These are phyloP conservation scores for Anhinga rufa DNA, from an alignment of 2,113 vertebrate species.

Conservation along the genomic window DNA sequence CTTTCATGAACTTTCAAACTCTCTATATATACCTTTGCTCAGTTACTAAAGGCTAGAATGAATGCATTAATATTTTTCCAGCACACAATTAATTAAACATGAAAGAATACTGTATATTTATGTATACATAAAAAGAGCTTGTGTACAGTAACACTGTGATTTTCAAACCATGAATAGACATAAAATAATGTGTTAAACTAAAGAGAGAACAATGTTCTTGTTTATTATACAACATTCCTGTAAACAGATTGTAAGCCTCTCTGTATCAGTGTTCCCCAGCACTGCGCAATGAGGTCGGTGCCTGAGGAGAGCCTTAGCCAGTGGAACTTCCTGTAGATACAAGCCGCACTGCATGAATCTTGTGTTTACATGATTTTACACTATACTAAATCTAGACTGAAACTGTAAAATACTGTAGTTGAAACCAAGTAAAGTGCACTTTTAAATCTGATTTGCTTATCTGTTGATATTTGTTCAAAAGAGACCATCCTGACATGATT, in stretches of 20 bases:
- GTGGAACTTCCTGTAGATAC: neutral
- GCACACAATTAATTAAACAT: neutral
- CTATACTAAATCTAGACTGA: neutral
- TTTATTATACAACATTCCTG: neutral
- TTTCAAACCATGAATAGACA: neutral
- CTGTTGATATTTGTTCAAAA: neutral
- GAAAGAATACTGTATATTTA: neutral
- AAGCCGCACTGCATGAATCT: neutral
- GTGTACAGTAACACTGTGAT: neutral
- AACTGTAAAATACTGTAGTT: neutral
- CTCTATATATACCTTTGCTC: neutral
- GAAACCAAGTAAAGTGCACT: neutral
- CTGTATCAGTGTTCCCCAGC: neutral
- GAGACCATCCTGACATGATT: neutral
- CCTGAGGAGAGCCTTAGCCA: neutral
- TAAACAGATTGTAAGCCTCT: neutral
- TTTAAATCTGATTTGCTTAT: neutral
- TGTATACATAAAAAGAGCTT: neutral
- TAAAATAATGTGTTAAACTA: neutral
- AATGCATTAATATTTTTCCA: neutral
- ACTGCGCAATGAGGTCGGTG: accelerated
- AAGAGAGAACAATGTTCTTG: neutral
- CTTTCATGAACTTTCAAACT: neutral
- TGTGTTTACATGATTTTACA: neutral
- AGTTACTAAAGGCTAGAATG: neutral